These are phyloP conservation scores for Netelia inedita DNA, from an alignment of 2,888 invertebrate genomes.

Conservation along the genomic window DNA sequence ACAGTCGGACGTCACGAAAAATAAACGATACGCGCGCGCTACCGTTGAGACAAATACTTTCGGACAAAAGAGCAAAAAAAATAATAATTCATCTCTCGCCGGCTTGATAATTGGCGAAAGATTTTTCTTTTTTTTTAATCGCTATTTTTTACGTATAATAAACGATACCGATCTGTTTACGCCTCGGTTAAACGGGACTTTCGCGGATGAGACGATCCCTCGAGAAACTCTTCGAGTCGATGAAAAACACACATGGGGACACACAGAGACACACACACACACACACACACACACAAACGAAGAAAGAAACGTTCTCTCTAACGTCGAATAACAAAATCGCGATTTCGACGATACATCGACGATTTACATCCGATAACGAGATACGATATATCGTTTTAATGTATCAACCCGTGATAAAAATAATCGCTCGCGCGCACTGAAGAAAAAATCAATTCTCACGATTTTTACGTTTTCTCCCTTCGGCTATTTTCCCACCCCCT, in stretches of 20 bases:
- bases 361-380: conserved; percentile 3
- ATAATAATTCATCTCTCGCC: neutral
- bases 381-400: neutral
- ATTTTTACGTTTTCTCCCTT: no score
- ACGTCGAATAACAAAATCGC: neutral
- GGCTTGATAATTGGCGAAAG: no score
- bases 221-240: neutral
- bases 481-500: no score
- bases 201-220: neutral
- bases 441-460: no score
- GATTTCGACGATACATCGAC: neutral
- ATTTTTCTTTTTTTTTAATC: no score
- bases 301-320: neutral
- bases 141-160: neutral
- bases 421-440: no score
- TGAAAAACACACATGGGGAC: neutral
- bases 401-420: no score
- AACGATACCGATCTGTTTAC: neutral
- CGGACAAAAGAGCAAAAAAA: neutral
- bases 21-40: neutral
- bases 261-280: no score
- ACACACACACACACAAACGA: no score
- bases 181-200: neutral
- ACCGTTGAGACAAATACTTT: neutral
- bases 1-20: neutral